Evolutionary conservation across 2,797 vertebrate genomes (phyloP), one percentile per base, ranked within the genome.

Genomic region (Dendrocincla tyrannina): DNA sequence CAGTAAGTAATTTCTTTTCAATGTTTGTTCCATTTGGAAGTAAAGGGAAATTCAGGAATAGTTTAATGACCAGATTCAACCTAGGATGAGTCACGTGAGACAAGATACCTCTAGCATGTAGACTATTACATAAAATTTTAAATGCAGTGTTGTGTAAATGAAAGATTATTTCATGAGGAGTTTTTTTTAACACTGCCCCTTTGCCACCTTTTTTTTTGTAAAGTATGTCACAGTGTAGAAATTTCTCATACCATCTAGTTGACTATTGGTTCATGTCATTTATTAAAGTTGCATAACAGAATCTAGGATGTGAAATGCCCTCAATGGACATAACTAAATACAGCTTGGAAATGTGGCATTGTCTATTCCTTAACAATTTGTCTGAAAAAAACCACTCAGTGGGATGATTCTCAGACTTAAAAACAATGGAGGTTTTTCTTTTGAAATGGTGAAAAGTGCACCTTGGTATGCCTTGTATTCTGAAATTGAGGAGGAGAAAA

Each of bases 1-100:
- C 98, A 99, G 99, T 99, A 98, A 99, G 99, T 98, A 69, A 44
- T 93, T 85, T 73, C 33, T 83, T 33, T 64, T 53, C 1, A 4
- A 0, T 67, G 6, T 76, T 79, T 68, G 6, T 52, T 77, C 53
- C 33, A 75, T 68, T 72, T 28, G 55, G 32, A 68, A 18, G 25
- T 67, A 39, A 67, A 79, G 37, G 17, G 41, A 77, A 56, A 73
- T 64, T 37, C 6, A 53, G 41, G 52, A 83, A n/a, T 77, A 53
- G 68, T 17, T 32, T 30, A 47, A 73, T 78, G 18, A 32, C 13
- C 12, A 37, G 30, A 49, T 77, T 88, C 24, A 75, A 23, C 47
- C 32, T 47, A 30, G 20, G 24, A 35, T 55, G 56, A 80, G 15
- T 70, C n/a, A n/a, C 8, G 27, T 60, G 35, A 49, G 18, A 53